phyloP scores from a whole-genome alignment of 2,888 invertebrate genomes.

The Tholera decimalis region DNA sequence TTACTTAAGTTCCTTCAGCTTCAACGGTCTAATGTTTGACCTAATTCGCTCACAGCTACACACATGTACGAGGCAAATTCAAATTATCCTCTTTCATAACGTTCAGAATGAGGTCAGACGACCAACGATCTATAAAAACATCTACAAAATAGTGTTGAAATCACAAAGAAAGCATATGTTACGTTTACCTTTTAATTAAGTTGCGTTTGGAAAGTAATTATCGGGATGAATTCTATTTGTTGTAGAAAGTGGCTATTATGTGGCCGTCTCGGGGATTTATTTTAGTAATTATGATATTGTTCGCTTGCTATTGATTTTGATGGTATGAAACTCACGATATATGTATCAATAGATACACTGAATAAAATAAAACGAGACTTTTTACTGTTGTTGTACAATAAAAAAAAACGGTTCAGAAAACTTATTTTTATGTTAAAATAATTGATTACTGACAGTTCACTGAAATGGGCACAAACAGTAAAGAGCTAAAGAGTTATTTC shows the following conservation, averaged over 20 bases:
- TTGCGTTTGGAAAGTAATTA: constrained; percentile 50
- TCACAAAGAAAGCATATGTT: constrained; percentile 41
- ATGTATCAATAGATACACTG: too few species aligned
- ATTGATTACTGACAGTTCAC: too few species aligned
- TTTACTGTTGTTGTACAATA: too few species aligned
- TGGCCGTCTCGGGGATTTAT: not conserved
- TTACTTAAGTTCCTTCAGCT: not conserved
- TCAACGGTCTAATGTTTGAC: not conserved
- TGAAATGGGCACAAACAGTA: too few species aligned
- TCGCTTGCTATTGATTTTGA: constrained; percentile 4
- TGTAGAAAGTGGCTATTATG: constrained; percentile 39
- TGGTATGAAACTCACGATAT: not conserved
- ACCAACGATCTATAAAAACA: constrained; percentile 6
- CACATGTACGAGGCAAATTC: constrained; percentile 8
- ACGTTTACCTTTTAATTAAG: constrained; percentile 47
- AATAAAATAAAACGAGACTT: too few species aligned
- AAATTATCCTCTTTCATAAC: constrained; percentile 17
- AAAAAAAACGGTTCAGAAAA: too few species aligned
- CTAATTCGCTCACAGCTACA: not conserved
- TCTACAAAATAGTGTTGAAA: constrained; percentile 30
- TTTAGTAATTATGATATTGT: constrained; percentile 36
- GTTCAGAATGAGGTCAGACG: constrained; percentile 8
- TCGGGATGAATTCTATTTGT: constrained; percentile 34
- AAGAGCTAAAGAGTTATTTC: too few species aligned
- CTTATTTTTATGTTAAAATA: too few species aligned